Evolutionary conservation across 2,113 vertebrate species (phyloP).

Genomic region (Pygathrix nemaeus): DNA sequence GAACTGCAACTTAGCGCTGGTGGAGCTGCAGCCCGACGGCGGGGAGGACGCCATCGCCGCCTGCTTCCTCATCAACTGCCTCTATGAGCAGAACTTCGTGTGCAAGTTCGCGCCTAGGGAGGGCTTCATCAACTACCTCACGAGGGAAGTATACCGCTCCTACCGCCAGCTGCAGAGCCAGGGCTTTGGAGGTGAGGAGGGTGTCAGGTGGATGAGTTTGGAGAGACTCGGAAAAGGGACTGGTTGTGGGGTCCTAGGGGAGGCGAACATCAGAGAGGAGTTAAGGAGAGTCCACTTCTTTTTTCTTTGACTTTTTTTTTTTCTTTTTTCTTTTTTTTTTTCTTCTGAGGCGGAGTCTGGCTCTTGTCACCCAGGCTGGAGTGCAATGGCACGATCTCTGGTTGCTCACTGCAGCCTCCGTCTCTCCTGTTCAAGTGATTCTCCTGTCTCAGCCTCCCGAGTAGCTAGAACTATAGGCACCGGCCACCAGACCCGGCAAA

Average conservation of each 20-base stretch:
- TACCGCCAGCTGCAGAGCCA: constrained; percentile 79
- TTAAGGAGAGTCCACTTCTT: neutral
- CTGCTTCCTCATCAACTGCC: constrained; percentile 94
- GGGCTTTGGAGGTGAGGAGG: constrained; percentile 72
- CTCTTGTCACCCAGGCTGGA: no score
- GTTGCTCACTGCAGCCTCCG: no score
- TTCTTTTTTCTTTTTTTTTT: no score
- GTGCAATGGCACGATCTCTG: no score
- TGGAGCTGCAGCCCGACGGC: constrained; percentile 81
- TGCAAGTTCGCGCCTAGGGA: constrained; percentile 91
- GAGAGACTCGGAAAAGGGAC: neutral
- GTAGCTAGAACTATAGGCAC: no score
- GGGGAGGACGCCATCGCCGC: constrained; percentile 80
- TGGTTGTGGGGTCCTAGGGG: neutral
- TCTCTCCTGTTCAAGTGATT: no score
- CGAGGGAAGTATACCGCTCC: constrained; percentile 83
- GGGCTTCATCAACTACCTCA: constrained; percentile 90
- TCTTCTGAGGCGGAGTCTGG: no score
- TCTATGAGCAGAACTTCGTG: constrained; percentile 92
- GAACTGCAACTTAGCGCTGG: constrained; percentile 92
- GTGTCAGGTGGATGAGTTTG: neutral
- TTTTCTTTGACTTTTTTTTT: no score
- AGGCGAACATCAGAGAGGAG: neutral
- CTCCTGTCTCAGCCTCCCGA: no score
- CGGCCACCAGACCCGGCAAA: no score